Base-by-base conservation (phyloP, 2,113 vertebrate species). In the Oncorhynchus tshawytscha region DNA sequence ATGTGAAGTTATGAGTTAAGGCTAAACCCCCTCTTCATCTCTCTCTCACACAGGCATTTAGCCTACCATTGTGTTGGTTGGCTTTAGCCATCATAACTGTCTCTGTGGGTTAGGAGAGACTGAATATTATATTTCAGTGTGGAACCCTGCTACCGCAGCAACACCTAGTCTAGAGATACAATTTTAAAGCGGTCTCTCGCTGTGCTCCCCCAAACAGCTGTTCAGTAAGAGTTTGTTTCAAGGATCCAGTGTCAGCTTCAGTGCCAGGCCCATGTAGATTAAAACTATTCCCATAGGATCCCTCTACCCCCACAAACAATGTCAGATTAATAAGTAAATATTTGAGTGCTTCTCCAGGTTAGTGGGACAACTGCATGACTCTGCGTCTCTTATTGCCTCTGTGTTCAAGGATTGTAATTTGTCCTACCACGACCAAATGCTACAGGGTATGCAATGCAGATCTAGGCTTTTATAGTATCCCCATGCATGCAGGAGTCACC, bases 191-290 rank as follows among this genome's bases (percentile, higher is more conserved):
- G 2, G 54, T 71, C 68, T 79, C 80, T 85, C 2, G 20, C 68
- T 0, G 69, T 75, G 81, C 78, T 83, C 73, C 73, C 80, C 80
- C 62, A 77, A 90, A 87, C 91, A 91, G 92, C 88, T 89, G 92
- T 75, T 86, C 51, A 22, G 73, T 75, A 29, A 74, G 16, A 62
- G 72, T 76, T 57, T 75, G 70, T 70, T n/a, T 64, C 69, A 75
- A 51, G 68, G 75, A 81, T 79, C 82, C 71, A 77, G 77, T 91
- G 81, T 92, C 91, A 54, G 73, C 89, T 86, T 80, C 83, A 74
- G 73, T 79, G 72, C 68, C 77, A 39, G 67, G 70, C 83, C 85
- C 76, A 13, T 88, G 84, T 81, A 72, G 82, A 24, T 29, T 72
- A 64, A 75, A 73, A 67, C 82, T 78, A 74, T 82, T 91, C 86